Evolutionary conservation across 2,797 vertebrate genomes (phyloP).

Genomic region (Mastacembelus armatus): DNA sequence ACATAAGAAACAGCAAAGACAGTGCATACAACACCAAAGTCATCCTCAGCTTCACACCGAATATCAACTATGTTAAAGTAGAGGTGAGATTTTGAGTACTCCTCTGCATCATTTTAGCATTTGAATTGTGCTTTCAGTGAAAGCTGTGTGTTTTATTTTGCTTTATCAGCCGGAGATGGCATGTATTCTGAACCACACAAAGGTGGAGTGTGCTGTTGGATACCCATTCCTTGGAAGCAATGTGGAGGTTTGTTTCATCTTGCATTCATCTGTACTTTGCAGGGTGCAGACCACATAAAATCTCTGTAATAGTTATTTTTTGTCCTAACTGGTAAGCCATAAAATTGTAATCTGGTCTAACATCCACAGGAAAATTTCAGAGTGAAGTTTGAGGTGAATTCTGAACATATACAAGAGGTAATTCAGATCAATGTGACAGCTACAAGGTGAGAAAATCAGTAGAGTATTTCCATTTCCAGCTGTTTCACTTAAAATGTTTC

Average conservation of each 20-base stretch:
- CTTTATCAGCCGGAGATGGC: slow-evolving; percentile 85
- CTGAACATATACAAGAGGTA: slow-evolving; percentile 83
- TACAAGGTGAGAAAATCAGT: slow-evolving; percentile 85
- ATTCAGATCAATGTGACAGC: slow-evolving; percentile 87
- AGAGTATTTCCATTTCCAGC: background rate
- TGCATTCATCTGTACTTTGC: background rate
- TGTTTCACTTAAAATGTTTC: background rate
- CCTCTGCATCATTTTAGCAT: background rate
- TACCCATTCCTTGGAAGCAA: slow-evolving; percentile 91
- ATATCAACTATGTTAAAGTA: slow-evolving; percentile 93
- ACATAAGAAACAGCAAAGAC: slow-evolving; percentile 88
- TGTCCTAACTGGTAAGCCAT: background rate
- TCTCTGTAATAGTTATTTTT: background rate
- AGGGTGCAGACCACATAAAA: background rate
- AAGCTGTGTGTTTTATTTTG: slow-evolving; percentile 1
- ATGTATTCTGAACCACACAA: slow-evolving; percentile 85
- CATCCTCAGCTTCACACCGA: slow-evolving; percentile 87
- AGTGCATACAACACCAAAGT: slow-evolving; percentile 96
- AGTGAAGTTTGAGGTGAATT: slow-evolving; percentile 91
- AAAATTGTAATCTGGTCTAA: background rate
- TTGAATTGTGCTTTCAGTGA: background rate
- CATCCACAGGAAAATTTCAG: slow-evolving; percentile 87
- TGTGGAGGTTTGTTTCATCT: slow-evolving; percentile 77
- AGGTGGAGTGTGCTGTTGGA: slow-evolving; percentile 90
- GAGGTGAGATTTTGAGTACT: slow-evolving; percentile 84